Percentiles rank a stretch among this genome's conserved stretches.
These are phyloP conservation scores for Athalia circularis DNA, from an alignment of 2,888 invertebrate genomes.

Conservation along the genomic window DNA sequence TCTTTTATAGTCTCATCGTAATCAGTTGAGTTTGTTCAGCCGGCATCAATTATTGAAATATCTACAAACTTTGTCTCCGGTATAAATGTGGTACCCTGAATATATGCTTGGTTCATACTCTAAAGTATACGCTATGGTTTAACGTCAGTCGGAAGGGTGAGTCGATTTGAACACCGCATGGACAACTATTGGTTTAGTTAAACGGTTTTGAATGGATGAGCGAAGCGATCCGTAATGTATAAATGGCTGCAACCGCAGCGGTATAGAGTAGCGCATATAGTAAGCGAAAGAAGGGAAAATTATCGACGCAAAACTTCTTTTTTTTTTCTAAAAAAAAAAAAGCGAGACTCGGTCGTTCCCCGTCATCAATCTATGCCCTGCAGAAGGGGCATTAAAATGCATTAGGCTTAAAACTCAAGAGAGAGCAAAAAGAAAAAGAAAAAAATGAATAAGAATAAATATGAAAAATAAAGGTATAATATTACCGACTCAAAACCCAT, in stretches of 20 bases:
- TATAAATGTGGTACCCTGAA: too few relatives aligned
- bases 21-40: constrained; percentile 68
- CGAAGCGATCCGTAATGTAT: neutral
- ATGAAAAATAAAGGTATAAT: constrained; percentile 45
- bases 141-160: too few relatives aligned
- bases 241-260: neutral
- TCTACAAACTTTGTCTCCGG: too few relatives aligned
- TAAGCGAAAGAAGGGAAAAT: neutral
- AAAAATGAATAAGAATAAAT: neutral
- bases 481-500: constrained; percentile 49
- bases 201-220: constrained; percentile 40
- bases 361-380: constrained; percentile 60
- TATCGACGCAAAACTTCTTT: constrained; percentile 26
- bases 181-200: constrained; percentile 17
- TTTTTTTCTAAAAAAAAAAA: too few relatives aligned
- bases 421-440: constrained; percentile 10
- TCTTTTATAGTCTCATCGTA: constrained; percentile 46
- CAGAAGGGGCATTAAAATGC: constrained; percentile 61
- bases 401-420: constrained; percentile 57
- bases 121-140: neutral
- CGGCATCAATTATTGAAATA: constrained; percentile 52
- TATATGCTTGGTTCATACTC: too few relatives aligned
- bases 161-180: too few relatives aligned
- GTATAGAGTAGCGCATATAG: neutral
- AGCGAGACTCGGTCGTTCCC: constrained; percentile 45